Percentiles rank a stretch among this genome's conserved stretches.
Evolutionary conservation across 2,888 invertebrate species (phyloP).

Genomic region (Cepaea hortensis): DNA sequence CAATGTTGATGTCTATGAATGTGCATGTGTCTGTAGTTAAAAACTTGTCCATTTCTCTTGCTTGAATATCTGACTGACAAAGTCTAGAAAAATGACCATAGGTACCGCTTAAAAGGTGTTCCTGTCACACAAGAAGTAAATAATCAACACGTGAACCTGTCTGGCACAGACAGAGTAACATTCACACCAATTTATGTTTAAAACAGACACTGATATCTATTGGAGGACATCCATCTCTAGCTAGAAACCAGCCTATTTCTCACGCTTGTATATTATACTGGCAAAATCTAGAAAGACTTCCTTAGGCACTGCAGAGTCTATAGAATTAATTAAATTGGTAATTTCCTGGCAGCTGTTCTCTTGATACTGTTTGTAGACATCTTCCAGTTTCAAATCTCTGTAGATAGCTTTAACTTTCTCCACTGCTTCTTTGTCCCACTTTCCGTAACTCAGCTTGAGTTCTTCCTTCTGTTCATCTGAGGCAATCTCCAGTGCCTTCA

Average conservation of each 20-base stretch:
- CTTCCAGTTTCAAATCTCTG: too few species aligned
- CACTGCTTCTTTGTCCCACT: slow-evolving; percentile 66
- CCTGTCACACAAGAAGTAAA: too few species aligned
- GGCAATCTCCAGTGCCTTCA: too few species aligned
- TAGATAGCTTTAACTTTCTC: slow-evolving; percentile 23
- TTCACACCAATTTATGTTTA: too few species aligned
- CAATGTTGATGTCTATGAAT: too few species aligned
- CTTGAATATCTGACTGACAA: slow-evolving; percentile 75
- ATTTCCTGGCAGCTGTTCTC: slow-evolving; percentile 70
- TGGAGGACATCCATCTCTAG: too few species aligned
- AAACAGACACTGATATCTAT: too few species aligned
- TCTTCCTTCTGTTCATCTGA: too few species aligned
- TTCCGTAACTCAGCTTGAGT: slow-evolving; percentile 66
- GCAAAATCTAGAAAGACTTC: slow-evolving; percentile 59
- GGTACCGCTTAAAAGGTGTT: slow-evolving; percentile 57
- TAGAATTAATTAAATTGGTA: slow-evolving; percentile 64
- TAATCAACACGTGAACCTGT: too few species aligned
- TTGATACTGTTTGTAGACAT: slow-evolving; percentile 61
- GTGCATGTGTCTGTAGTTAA: not conserved
- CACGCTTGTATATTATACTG: slow-evolving; percentile 74
- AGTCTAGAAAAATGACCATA: slow-evolving; percentile 70
- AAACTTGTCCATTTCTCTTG: slow-evolving; percentile 65
- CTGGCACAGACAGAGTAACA: too few species aligned
- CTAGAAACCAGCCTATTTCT: slow-evolving; percentile 61
- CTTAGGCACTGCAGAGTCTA: slow-evolving; percentile 62